phyloP scores from a whole-genome alignment of 1,140 invertebrate species.

The Ericerus pela region DNA sequence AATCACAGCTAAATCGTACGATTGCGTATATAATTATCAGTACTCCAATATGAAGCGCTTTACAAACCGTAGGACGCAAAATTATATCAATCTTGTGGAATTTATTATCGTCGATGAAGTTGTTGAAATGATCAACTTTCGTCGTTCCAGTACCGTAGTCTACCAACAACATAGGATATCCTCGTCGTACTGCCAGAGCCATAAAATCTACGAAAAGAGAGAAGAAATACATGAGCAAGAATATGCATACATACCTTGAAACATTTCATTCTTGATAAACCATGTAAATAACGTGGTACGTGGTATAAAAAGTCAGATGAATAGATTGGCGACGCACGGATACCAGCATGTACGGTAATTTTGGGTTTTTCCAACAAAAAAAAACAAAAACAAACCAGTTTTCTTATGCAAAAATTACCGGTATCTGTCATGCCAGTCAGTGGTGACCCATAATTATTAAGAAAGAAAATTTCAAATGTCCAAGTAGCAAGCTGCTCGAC shows the following conservation, averaged over 20 bases:
- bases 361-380: not conserved
- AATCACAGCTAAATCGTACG: too few relatives aligned
- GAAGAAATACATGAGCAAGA: conserved; percentile 3
- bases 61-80: conserved; percentile 44
- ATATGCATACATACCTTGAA: not conserved
- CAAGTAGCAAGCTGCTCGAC: too few relatives aligned
- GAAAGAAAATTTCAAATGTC: too few relatives aligned
- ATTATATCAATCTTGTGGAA: conserved; percentile 69
- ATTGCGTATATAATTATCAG: too few relatives aligned
- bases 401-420: too few relatives aligned
- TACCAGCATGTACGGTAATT: not conserved
- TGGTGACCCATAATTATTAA: too few relatives aligned
- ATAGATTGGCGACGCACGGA: too few relatives aligned
- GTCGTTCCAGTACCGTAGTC: conserved; percentile 78
- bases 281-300: not conserved
- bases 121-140: conserved; percentile 51
- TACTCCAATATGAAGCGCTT: too few relatives aligned
- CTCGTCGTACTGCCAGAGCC: conserved; percentile 70
- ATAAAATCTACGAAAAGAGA: conserved; percentile 61
- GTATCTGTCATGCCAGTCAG: too few relatives aligned
- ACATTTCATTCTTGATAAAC: not conserved
- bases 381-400: not conserved
- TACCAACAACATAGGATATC: conserved; percentile 66
- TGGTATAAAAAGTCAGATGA: too few relatives aligned
- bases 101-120: conserved; percentile 57